These are phyloP conservation scores for Eurypyga helias DNA, from an alignment of 2,113 vertebrate species.

Conservation along the genomic window DNA sequence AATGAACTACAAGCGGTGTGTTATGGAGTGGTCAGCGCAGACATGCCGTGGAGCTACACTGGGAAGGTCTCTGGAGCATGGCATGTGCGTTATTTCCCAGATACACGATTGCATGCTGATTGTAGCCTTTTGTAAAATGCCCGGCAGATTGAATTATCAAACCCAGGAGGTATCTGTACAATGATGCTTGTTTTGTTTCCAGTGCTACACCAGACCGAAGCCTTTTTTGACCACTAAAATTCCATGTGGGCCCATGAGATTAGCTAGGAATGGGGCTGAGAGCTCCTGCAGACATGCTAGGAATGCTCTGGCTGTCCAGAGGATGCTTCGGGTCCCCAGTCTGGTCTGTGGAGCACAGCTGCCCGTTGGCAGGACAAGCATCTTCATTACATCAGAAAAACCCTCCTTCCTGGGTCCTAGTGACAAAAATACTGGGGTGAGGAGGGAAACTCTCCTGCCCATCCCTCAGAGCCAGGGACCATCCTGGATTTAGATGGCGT, in stretches of 20 bases:
- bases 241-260: not conserved
- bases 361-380: not conserved
- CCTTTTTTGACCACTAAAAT: not conserved
- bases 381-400: not conserved
- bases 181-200: not conserved
- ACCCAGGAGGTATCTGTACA: not conserved
- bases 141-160: not conserved
- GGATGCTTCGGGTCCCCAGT: not conserved
- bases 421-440: not conserved
- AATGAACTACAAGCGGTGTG: not conserved
- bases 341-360: not conserved
- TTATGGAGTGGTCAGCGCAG: not conserved
- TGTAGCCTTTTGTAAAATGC: not conserved
- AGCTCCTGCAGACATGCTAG: not conserved
- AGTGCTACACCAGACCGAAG: not conserved
- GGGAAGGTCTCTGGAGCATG: not conserved
- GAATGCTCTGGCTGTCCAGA: not conserved
- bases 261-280: not conserved
- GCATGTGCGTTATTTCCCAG: not conserved
- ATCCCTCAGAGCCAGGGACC: not conserved
- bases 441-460: not conserved
- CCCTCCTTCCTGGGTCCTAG: not conserved
- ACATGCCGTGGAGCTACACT: not conserved
- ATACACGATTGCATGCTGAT: fast-evolving
- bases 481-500: not conserved